These are phyloP conservation scores for Dascyllus trimaculatus DNA, from an alignment of 2,113 vertebrate genomes.

Conservation along the genomic window DNA sequence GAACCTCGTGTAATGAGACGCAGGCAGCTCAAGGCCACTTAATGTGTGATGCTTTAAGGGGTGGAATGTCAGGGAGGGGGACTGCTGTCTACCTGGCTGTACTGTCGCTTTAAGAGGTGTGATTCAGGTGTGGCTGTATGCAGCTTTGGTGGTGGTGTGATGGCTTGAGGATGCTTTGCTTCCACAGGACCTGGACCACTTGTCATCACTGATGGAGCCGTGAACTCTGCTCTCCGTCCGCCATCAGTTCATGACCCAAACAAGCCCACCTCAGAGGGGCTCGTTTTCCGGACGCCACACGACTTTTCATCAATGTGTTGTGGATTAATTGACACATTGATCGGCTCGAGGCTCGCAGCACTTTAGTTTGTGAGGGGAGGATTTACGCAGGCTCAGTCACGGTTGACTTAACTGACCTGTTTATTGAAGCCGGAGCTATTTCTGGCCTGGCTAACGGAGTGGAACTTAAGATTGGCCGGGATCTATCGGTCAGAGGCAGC, in stretches of 20 bases:
- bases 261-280: too few species aligned
- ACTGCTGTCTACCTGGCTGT: conserved; percentile 53
- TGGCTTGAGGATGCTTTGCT: too few species aligned
- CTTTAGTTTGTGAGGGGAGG: conserved; percentile 59
- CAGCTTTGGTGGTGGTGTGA: too few species aligned
- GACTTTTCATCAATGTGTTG: too few species aligned
- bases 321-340: too few species aligned
- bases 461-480: conserved; percentile 62
- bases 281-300: too few species aligned
- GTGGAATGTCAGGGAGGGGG: conserved; percentile 10
- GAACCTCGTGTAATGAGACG: conserved; percentile 69
- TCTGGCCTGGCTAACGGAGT: conserved; percentile 53
- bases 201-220: too few species aligned
- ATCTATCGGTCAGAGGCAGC: conserved; percentile 46
- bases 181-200: too few species aligned
- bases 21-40: conserved; percentile 63
- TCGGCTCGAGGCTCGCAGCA: conserved; percentile 41
- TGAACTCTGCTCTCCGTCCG: too few species aligned
- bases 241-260: too few species aligned
- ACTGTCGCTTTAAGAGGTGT: too few species aligned
- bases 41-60: conserved; percentile 60
- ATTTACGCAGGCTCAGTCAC: conserved; percentile 75
- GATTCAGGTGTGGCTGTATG: too few species aligned
- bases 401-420: conserved; percentile 74
- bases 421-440: conserved; percentile 77